phyloP scores from a whole-genome alignment of 2,888 invertebrate species.

The Beris chalybata region DNA sequence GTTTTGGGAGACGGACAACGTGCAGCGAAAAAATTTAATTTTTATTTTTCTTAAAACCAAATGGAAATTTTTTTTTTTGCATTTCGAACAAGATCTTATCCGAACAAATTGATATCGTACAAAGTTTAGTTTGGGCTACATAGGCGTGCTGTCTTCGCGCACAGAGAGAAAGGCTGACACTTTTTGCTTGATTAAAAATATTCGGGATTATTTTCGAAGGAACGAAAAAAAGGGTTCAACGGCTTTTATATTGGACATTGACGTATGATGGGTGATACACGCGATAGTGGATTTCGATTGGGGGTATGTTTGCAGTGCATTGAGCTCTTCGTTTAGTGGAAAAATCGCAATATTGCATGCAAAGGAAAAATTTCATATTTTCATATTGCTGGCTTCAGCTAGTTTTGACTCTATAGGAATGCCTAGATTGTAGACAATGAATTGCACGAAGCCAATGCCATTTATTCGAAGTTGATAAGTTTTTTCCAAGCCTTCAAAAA shows the following conservation, averaged over 20 bases:
- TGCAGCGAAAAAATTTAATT: conserved; percentile 16
- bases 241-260: neutral
- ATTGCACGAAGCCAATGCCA: too few species aligned
- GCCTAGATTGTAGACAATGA: too few species aligned
- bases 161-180: neutral
- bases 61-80: conserved; percentile 3
- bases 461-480: too few species aligned
- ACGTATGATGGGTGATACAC: too few species aligned
- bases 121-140: neutral
- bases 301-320: too few species aligned
- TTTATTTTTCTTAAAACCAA: too few species aligned
- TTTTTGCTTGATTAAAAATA: neutral
- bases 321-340: neutral
- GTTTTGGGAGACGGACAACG: neutral
- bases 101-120: conserved; percentile 9
- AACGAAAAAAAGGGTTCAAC: conserved; percentile 1
- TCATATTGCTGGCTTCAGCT: too few species aligned
- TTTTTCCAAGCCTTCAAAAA: too few species aligned
- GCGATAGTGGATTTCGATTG: too few species aligned
- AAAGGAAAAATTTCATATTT: too few species aligned
- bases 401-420: too few species aligned
- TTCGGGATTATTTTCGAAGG: neutral
- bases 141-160: neutral
- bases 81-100: neutral
- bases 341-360: neutral